These are phyloP conservation scores for Cinclus mexicanus DNA, from an alignment of 2,113 vertebrate genomes.

Conservation along the genomic window DNA sequence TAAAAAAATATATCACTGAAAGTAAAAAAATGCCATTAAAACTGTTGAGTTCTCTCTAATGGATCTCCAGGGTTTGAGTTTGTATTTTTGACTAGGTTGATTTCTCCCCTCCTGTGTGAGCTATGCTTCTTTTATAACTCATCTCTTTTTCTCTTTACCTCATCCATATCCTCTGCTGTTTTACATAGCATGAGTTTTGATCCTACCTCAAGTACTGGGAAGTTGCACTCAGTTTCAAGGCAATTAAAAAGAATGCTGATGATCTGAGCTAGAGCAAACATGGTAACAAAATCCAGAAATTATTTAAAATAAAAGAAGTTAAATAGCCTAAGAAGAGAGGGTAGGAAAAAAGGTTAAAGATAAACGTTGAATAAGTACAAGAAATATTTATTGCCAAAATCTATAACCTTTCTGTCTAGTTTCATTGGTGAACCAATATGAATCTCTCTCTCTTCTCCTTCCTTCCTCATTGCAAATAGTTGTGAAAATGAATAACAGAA, in stretches of 20 bases:
- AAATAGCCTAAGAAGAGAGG: not conserved
- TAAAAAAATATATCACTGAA: not conserved
- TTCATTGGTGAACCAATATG: not conserved
- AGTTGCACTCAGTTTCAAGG: not conserved
- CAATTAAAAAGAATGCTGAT: not conserved
- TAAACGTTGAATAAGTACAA: not conserved
- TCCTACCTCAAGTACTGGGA: not conserved
- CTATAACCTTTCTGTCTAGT: not conserved
- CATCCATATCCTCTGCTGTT: not conserved
- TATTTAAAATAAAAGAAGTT: not conserved
- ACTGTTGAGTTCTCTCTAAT: not conserved
- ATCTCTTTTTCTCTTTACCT: not conserved
- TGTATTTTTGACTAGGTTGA: not conserved
- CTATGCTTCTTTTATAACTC: not conserved
- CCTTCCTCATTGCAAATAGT: not conserved
- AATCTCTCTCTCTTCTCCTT: not conserved
- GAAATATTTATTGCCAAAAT: not conserved
- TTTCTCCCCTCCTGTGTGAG: not conserved
- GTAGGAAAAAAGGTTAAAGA: rapidly evolving
- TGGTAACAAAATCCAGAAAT: not conserved
- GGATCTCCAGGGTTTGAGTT: not conserved
- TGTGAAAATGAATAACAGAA: not conserved
- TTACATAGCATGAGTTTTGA: not conserved
- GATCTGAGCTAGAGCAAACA: not conserved
- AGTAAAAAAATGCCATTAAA: not conserved